Percentiles rank a stretch among this genome's conserved stretches.
These are phyloP conservation scores for Galaxias olidus DNA, from an alignment of 2,797 vertebrate genomes.

Conservation along the genomic window DNA sequence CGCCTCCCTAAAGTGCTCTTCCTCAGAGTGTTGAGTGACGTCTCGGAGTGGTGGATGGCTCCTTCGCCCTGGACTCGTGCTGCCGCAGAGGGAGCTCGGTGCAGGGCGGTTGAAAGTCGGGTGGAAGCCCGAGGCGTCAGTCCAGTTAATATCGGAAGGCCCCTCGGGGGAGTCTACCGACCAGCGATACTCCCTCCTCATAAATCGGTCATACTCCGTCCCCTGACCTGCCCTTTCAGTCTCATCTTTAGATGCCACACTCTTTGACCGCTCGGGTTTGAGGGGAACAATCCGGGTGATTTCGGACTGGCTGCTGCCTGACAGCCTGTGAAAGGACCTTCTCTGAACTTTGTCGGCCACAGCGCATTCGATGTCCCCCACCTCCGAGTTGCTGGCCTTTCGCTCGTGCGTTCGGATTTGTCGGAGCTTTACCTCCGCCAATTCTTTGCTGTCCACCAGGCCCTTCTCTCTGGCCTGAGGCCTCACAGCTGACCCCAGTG, in stretches of 20 bases:
- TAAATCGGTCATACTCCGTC: conserved; percentile 43
- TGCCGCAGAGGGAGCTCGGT: conserved; percentile 18
- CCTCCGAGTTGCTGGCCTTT: conserved; percentile 70
- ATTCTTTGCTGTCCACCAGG: conserved; percentile 73
- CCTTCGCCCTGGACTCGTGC: conserved; percentile 21
- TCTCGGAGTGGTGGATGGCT: conserved; percentile 12
- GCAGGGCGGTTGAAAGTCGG: conserved; percentile 35
- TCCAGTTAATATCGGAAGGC: conserved; percentile 67
- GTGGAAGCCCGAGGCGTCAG: conserved; percentile 54
- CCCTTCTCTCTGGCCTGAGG: conserved; percentile 60
- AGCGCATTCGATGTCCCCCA: conserved; percentile 67
- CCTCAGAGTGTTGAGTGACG: conserved; percentile 22
- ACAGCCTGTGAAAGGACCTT: conserved; percentile 65
- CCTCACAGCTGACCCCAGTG: conserved; percentile 55
- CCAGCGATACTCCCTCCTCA: conserved; percentile 74
- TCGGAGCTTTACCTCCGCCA: conserved; percentile 67
- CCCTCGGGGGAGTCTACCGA: conserved; percentile 71
- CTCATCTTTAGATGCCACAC: conserved; percentile 69
- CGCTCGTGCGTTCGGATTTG: conserved; percentile 71
- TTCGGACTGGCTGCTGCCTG: conserved; percentile 69
- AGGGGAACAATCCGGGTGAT: conserved; percentile 80
- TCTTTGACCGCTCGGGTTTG: conserved; percentile 77
- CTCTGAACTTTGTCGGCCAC: conserved; percentile 63
- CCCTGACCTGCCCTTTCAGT: conserved; percentile 59
- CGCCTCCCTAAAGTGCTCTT: conserved; percentile 29